Percentiles rank a stretch among this genome's conserved stretches.
These are phyloP conservation scores for Trichosurus vulpecula DNA, from an alignment of 2,797 vertebrate species.

Conservation along the genomic window DNA sequence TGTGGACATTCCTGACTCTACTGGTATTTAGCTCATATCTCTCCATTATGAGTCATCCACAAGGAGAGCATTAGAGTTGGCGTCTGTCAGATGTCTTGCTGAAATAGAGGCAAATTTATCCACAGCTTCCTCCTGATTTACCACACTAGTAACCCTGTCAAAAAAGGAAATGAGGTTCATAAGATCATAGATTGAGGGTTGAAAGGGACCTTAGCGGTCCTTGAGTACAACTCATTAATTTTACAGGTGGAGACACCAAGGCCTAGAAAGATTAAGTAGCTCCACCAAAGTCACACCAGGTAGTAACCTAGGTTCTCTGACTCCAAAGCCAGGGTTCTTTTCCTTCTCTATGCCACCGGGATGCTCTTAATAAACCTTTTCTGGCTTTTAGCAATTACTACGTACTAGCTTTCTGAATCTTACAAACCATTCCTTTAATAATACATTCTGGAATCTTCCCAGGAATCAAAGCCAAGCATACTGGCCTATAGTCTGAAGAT, in stretches of 20 bases:
- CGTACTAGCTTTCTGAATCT: background rate
- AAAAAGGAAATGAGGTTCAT: background rate
- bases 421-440: background rate
- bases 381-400: background rate
- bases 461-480: background rate
- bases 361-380: background rate
- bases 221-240: background rate
- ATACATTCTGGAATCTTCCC: background rate
- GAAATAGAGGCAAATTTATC: background rate
- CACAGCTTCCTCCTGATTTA: background rate
- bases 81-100: background rate
- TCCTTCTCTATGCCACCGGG: background rate
- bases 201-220: background rate
- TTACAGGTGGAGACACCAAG: background rate
- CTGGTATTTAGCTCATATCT: background rate
- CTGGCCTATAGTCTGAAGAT: background rate
- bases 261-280: background rate
- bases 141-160: background rate
- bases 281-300: background rate
- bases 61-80: background rate
- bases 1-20: background rate
- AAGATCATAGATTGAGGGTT: background rate
- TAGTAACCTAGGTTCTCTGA: background rate
- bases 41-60: background rate
- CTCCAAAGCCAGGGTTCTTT: background rate